Conservation (phyloP, 1,140 invertebrate species). For the Ridgeia piscesae region DNA sequence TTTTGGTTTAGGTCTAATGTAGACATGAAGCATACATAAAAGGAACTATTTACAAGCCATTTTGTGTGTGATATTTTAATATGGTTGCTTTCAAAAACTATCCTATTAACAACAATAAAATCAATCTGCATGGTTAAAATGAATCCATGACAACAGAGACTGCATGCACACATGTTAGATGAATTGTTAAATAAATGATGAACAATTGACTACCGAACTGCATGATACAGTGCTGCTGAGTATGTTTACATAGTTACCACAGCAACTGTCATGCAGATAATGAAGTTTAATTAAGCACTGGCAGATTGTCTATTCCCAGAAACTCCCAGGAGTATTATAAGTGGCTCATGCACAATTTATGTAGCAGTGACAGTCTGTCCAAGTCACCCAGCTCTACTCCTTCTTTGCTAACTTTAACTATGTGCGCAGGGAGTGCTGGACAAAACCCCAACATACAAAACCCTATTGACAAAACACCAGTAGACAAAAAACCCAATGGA, state of each 20-base stretch:
- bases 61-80: background rate
- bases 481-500: too few relatives aligned
- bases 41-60: background rate
- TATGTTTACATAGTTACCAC: background rate
- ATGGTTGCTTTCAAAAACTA: conserved; percentile 29
- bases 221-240: background rate
- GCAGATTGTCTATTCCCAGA: background rate
- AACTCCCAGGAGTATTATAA: background rate
- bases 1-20: too few relatives aligned
- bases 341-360: background rate
- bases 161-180: background rate
- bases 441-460: too few relatives aligned
- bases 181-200: background rate
- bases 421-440: too few relatives aligned
- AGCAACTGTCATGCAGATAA: background rate
- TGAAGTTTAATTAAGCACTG: background rate
- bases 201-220: background rate
- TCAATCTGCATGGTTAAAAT: background rate
- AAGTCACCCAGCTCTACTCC: background rate
- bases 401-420: background rate
- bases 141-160: background rate
- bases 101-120: conserved; percentile 27
- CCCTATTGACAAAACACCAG: too few relatives aligned
- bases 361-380: background rate
- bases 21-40: background rate